Conservation (phyloP, 2,797 vertebrate species). For the Leptodactylus fallax region DNA sequence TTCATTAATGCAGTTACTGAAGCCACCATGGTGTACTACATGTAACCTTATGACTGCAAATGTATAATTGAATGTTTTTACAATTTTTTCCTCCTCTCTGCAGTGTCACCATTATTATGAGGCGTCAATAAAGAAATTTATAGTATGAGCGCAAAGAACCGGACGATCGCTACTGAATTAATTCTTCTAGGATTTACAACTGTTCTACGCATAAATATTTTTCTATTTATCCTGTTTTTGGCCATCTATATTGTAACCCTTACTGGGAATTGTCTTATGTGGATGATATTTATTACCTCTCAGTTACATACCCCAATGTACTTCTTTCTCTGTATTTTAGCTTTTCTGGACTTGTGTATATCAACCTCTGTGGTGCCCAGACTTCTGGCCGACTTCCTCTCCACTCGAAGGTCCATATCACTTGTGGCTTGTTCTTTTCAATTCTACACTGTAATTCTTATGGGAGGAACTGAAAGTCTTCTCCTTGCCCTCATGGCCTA, state of each 20-base stretch:
- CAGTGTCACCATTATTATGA: too few species aligned
- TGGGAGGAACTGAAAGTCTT: slow-evolving; percentile 5
- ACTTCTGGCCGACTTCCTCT: slow-evolving; percentile 2
- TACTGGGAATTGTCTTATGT: neutral
- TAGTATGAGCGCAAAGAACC: neutral
- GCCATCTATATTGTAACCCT: neutral
- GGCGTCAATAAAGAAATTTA: too few species aligned
- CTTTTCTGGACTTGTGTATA: slow-evolving; percentile 10
- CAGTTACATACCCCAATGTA: slow-evolving; percentile 30
- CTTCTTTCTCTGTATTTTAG: slow-evolving; percentile 33
- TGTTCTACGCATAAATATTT: neutral
- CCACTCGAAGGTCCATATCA: neutral
- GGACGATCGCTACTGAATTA: slow-evolving; percentile 11
- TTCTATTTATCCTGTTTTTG: slow-evolving; percentile 5
- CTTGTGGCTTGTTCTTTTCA: neutral
- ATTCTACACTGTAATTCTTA: neutral
- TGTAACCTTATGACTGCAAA: too few species aligned
- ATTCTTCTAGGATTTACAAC: slow-evolving; percentile 18
- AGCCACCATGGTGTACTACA: too few species aligned
- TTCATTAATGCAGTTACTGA: too few species aligned
- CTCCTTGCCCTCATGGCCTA: slow-evolving; percentile 42
- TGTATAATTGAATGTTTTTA: too few species aligned
- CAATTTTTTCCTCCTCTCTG: too few species aligned
- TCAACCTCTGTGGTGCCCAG: neutral
- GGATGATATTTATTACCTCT: neutral